Base-by-base conservation (phyloP, 1,140 invertebrate genomes). In the Limonius californicus region DNA sequence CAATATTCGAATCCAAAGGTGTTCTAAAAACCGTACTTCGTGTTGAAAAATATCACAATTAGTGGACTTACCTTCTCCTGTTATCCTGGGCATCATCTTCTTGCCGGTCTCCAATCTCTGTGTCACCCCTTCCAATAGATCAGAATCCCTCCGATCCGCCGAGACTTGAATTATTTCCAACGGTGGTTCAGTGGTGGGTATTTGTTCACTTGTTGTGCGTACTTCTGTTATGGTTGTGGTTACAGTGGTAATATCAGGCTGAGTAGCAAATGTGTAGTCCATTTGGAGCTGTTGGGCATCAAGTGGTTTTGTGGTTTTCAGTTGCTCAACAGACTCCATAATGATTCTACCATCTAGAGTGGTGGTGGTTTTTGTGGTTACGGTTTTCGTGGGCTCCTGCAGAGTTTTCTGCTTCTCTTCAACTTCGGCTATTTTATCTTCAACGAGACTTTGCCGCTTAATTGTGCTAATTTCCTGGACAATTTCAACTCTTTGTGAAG, bases 401-500 rank as follows among this genome's bases (percentile, higher is more conserved):
- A 39, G 35, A 39, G 35, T 39, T 27, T 76, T 74, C 53, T 72
- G 78, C 74, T 78, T 82, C 65, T 80, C 81, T 74, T 83, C 78
- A 32, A 82, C 80, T 67, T 83, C 80, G 2, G 79, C 80, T 35
- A 79, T 76, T 68, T 84, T 84, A 59, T 85, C 83, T 61, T 82
- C 82, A 21, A 82, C 81, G 2, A 82, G 63, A 63, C 79, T 87
- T 76, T 87, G 85, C 58, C 84, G 81, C 72, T 85, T 87, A 53
- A 87, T 88, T 76, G 87, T 83, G 42, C 82, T 85, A 43, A 86
- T 86, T 75, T 87, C 85, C 71, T 86, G 82, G 27, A 82, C 80
- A 21, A 86, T 83, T 78, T 87, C 85, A 66, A 82, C 84, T 66
- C 87, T 82, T 72, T 87, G 84, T 62, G 84, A 82, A 6, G 85